A percentile compares a stretch with the other conserved stretches of the same genome.
phyloP scores from a whole-genome alignment of 2,113 vertebrate genomes.

The Tragelaphus strepsiceros region DNA sequence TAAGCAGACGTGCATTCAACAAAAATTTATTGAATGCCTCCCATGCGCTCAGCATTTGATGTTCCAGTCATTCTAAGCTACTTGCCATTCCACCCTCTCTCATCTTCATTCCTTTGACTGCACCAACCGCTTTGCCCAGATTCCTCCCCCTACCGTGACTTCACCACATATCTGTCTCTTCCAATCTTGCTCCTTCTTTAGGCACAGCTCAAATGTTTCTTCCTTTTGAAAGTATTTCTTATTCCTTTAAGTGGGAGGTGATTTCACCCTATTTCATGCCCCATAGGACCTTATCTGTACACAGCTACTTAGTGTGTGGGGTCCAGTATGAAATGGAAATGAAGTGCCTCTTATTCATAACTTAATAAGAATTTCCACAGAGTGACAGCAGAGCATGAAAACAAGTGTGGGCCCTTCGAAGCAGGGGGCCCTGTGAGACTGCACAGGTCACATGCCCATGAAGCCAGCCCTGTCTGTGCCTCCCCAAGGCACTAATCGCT shows the following conservation, averaged over 20 bases:
- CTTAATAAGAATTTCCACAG: neutral
- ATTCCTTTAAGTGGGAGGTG: neutral
- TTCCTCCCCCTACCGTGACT: neutral
- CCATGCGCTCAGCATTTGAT: slow-evolving; percentile 39
- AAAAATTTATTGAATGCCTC: slow-evolving; percentile 55
- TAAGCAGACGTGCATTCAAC: slow-evolving; percentile 42
- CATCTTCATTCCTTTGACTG: neutral
- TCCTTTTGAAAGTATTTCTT: neutral
- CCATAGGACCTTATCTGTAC: neutral
- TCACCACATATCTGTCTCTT: neutral
- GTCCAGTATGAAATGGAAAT: neutral
- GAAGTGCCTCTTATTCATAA: neutral
- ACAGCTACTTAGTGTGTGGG: neutral
- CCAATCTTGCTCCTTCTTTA: neutral
- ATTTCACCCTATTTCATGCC: neutral
- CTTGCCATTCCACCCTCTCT: slow-evolving; percentile 6
- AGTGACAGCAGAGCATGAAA: neutral
- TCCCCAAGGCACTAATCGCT: neutral
- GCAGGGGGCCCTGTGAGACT: neutral
- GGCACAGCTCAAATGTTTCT: neutral
- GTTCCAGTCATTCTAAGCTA: slow-evolving; percentile 21
- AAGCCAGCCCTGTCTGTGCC: neutral
- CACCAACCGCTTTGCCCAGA: neutral
- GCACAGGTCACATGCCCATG: neutral
- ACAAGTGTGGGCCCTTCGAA: neutral